Evolutionary conservation across 2,888 invertebrate genomes (phyloP), one percentile per base, ranked within the genome.

Genomic region (Microchrysa polita): DNA sequence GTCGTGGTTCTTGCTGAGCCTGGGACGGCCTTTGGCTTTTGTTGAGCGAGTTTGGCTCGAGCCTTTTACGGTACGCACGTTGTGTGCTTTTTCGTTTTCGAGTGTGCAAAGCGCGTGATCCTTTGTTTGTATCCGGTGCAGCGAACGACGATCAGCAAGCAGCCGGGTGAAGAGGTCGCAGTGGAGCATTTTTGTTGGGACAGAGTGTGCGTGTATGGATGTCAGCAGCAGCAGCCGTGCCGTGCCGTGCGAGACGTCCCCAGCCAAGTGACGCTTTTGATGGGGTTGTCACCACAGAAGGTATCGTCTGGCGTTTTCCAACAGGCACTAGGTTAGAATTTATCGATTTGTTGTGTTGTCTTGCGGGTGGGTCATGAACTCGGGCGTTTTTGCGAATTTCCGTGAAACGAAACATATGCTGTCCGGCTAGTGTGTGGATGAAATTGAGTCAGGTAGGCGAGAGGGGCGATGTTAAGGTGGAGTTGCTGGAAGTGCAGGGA

Each of bases 341-440:
- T 69, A 69, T 69, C 23, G 69, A 69, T 69, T 69, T 69, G 55
- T 69, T 69, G 27, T 69, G 40, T 69, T 16, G 44, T 65, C 20
- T 65, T 61, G 61, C 10, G 55, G 16, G 27, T 7, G 27, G 27
- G 27, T 34, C 27, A 34, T 7, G 27, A 34, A 34, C 27, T 34
- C 27, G 27, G 2, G 27, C 27, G 27, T 2, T 7, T 34, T 34
- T 34, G 27, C 27, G 7, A 34, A 34, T 34, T 34, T 34, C 7
- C 27, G 4, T 7, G 27, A 7, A 34, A 34, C 27, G 27, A 7
- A 34, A 34, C 27, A 34, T 34, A 34, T 34, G 27, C 27, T n/a
- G n/a, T n/a, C n/a, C n/a, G 27, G 14, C 52, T 10, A 14, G 52
- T 10, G 16, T 52, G 12, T 52, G 14, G 52, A 16, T 52, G 16